These are phyloP conservation scores for Margarornis squamiger DNA, from an alignment of 2,797 vertebrate genomes.

Conservation along the genomic window DNA sequence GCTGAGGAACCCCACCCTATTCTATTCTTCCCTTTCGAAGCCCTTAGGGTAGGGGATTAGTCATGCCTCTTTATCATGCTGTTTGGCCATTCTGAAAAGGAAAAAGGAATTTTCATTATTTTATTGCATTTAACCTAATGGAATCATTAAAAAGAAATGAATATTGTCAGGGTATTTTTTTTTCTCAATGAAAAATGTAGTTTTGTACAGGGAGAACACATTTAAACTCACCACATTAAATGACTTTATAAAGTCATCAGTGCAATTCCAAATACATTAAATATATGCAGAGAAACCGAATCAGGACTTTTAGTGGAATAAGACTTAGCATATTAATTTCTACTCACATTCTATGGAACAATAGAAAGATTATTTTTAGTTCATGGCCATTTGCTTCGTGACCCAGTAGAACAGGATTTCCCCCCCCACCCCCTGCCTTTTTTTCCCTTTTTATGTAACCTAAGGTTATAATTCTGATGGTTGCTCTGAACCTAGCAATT, in stretches of 20 bases:
- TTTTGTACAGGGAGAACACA: neutral
- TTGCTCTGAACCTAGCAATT: neutral
- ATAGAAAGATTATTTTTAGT: slow-evolving; percentile 64
- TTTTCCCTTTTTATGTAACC: neutral
- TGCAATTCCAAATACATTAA: neutral
- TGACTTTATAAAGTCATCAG: neutral
- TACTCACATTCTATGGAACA: slow-evolving; percentile 34
- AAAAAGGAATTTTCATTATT: slow-evolving; percentile 29
- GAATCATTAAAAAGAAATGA: slow-evolving; percentile 20
- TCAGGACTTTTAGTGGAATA: neutral
- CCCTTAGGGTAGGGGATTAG: slow-evolving; percentile 28
- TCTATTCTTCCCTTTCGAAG: neutral
- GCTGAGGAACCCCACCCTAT: slow-evolving; percentile 9
- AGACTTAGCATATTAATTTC: slow-evolving; percentile 54
- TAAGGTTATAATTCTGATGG: neutral
- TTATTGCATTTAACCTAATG: slow-evolving; percentile 34
- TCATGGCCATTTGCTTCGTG: slow-evolving; percentile 16
- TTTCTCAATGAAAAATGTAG: neutral
- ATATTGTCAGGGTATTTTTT: neutral
- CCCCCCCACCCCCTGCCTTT: neutral
- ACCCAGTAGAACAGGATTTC: slow-evolving; percentile 57
- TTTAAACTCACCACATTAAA: neutral
- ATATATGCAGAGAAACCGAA: neutral
- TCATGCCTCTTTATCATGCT: slow-evolving; percentile 6
- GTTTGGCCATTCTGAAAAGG: slow-evolving; percentile 17